Base-by-base conservation (phyloP, 2,888 invertebrate genomes). In the Oligia fasciuncula region DNA sequence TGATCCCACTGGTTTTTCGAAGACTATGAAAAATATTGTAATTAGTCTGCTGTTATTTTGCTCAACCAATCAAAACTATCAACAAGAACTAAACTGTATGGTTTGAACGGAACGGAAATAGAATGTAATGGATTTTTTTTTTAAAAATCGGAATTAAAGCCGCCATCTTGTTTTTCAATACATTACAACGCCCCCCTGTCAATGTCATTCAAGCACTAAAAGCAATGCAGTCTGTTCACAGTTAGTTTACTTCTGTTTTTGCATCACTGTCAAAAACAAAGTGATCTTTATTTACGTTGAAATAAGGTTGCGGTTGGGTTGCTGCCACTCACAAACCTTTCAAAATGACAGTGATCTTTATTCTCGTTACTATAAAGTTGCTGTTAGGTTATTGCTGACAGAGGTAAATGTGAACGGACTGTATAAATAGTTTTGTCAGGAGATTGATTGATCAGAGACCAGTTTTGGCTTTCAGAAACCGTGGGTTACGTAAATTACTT, bases 391-490 rank as follows among this genome's bases (percentile, higher is more conserved):
- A 0, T 8, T 23, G n/a, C 0, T 60, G 11, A n/a, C 63, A 4
- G 63, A 35, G 63, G 9, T 65, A 19, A 65, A 40, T 29, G 13
- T 29, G 29, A 60, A 60, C 4, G 13, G n/a, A 57, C 23, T 57
- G 57, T 57, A 49, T 54, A n/a, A 11, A n/a, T n/a, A 57, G 13
- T 29, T 70, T 70, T 57, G n/a, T 11, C 14, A 29, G 29, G 35
- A 60, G 14, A 51, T 43, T 40, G 1, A 49, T 9, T 46, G 35
- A 57, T 49, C 8, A 35, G 6, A 40, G 60, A 80, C 5, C 43
- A 35, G 11, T 40, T 80, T 35, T 54, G 63, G 9, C 19, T 81
- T 57, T 40, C 63, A 81, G 40, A 40, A 73, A 81, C 40, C 29
- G 3, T 75, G 17, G 43, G n/a, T 17, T 40, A n/a, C 13, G 13